Evolutionary conservation across 1,140 invertebrate genomes (phyloP), one percentile per base, ranked within the genome.

Genomic region (Steinernema khuongi): DNA sequence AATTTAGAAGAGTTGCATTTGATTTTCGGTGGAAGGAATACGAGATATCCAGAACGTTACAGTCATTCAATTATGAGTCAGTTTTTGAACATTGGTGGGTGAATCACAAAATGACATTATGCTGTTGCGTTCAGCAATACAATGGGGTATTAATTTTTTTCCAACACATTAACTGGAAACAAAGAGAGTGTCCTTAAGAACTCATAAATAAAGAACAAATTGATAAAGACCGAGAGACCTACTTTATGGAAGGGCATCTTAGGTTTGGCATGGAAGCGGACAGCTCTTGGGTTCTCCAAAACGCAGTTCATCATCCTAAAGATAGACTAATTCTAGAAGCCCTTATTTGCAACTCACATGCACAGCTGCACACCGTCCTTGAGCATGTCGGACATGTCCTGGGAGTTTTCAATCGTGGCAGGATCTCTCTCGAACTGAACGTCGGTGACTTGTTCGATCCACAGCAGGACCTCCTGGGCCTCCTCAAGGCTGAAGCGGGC

Each of bases 311-410:
- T 77, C 32, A 81, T 67, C 41, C 79, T 80, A 17, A 73, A 77
- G 1, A 77, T 7, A 29, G 31, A 67, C n/a, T 11, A n/a, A 71
- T 80, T 31, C 29, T 19, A 75, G 18, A 41, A 77, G 19, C 26
- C n/a, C 28, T 77, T 28, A 26, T 68, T 76, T 68, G 30, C 67
- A 70, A 85, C 85, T 87, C 84, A 89, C 88, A 86, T 85, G 85
- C 88, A 89, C 28, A 89, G 81, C 31, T 85, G 82, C 31, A 87
- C 81, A 30, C 88, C 88, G 79, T 89, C 87, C 77, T 88, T 89
- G 1, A 89, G 82, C 14, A 83, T 85, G 31, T 85, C 84, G 28
- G 86, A 87, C 79, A 89, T 87, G 87, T 89, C 67, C 84, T 75
- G 76, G 86, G 88, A 80, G 85, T 86, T 75, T 80, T 83, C 32